Conservation (phyloP, 2,888 invertebrate genomes). For the Panopea generosa region DNA sequence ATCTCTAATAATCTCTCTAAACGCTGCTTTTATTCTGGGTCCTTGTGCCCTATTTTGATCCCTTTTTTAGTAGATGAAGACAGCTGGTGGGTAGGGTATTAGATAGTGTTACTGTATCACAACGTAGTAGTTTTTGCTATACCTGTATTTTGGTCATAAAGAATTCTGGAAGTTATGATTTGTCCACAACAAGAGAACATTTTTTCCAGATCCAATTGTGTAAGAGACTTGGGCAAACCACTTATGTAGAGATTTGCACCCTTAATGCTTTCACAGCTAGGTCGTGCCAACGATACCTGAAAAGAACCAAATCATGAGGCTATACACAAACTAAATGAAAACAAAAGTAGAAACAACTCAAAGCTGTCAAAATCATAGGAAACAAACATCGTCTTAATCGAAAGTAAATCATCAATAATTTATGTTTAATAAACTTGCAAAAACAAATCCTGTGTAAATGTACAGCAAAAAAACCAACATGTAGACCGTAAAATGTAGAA, state of each 20-base stretch:
- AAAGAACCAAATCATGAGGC: conserved; percentile 79
- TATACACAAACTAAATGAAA: conserved; percentile 69
- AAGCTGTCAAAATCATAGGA: conserved; percentile 6
- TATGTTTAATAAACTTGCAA: too few species aligned
- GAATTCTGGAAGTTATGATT: conserved; percentile 86
- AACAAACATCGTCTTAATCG: conserved; percentile 29
- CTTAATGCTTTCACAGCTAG: conserved; percentile 86
- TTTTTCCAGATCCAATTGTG: conserved; percentile 85
- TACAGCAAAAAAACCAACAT: too few species aligned
- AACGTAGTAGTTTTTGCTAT: conserved; percentile 53
- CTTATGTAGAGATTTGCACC: conserved; percentile 86
- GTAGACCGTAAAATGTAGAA: too few species aligned
- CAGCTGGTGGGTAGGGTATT: conserved; percentile 18
- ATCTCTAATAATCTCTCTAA: not conserved
- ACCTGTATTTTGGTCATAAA: conserved; percentile 86
- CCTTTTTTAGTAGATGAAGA: conserved; percentile 2
- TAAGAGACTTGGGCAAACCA: conserved; percentile 85
- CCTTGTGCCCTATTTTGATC: not conserved
- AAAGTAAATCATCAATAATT: too few species aligned
- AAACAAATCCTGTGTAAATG: too few species aligned
- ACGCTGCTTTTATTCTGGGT: not conserved
- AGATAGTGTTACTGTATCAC: conserved; percentile 26
- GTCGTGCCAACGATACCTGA: conserved; percentile 86
- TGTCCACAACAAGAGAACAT: conserved; percentile 85
- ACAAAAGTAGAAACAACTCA: conserved; percentile 37